Evolutionary conservation across 2,797 vertebrate species (phyloP), one percentile per base, ranked within the genome.

Genomic region (Sebastes hopkinsi): DNA sequence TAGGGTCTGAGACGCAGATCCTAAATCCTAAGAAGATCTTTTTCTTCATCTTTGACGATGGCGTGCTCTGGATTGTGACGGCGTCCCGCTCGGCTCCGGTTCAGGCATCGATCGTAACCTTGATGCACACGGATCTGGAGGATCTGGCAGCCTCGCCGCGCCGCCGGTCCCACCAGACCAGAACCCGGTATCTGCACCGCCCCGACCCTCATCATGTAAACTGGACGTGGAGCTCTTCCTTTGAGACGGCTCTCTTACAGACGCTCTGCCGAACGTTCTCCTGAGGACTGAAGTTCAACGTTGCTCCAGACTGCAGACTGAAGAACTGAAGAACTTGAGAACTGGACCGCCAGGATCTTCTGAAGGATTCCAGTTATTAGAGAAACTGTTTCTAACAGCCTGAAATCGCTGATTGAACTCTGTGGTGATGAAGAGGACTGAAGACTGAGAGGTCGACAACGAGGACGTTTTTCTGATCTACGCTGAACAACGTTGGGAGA

Each of bases 241-340:
- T 94, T 69, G 82, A 93, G 71, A 89, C 65, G 13, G 86, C 85
- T 77, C 89, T 95, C 32, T 62, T 93, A 13, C 86, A 76, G 82
- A 93, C 77, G 20, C 84, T 94, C 42, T 94, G 94, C 88, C 78
- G 91, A 79, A 94, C 90, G 0, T 94, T 92, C 74, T 93, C 93
- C 1, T 95, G 89, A 95, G 55, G 27, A 32, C 18, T 2, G 46
- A n/a, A 52, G 46, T 46, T 46, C 14, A 16, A 46, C 3, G 25
- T 58, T 58, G 8, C 12, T 42, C 38, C 38, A 42, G 3, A 58
- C 25, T 27, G 12, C 7, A 59, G 56, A 59, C 8, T 27, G 14
- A 58, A 58, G 36, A 38, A 38, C 36, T 38, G 36, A 38, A 38
- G 12, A 38, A 38, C 36, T 38, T 0, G 36, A 38, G 55, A 27